phyloP scores from a whole-genome alignment of 2,888 invertebrate genomes.

The Tetanocera ferruginea region DNA sequence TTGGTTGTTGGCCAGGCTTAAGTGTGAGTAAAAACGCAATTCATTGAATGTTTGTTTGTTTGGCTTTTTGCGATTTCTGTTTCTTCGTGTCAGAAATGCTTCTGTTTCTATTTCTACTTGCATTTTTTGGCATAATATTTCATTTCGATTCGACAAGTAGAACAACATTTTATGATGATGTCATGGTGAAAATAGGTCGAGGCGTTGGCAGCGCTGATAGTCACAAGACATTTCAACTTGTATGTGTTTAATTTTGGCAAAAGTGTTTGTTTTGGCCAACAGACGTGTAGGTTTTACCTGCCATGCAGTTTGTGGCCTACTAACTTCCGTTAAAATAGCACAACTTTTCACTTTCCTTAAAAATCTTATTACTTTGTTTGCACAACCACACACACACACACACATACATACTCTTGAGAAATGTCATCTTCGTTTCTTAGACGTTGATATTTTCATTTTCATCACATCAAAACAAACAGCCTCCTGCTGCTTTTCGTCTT shows the following conservation, averaged over 20 bases:
- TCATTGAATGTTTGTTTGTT: conserved; percentile 24
- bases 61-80: background rate
- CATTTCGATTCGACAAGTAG: background rate
- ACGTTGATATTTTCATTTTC: conserved; percentile 11
- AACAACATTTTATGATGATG: conserved; percentile 17
- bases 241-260: conserved; percentile 6
- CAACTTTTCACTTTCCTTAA: conserved; percentile 16
- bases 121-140: background rate
- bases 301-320: background rate
- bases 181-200: background rate
- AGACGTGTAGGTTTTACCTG: conserved; percentile 22
- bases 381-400: background rate
- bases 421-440: background rate
- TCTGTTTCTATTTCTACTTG: background rate
- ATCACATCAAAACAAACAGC: conserved; percentile 13
- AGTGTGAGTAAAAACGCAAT: conserved; percentile 20
- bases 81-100: background rate
- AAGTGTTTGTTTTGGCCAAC: background rate
- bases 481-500: background rate
- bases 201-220: no score
- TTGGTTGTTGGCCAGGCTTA: background rate
- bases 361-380: conserved; percentile 25
- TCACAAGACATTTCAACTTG: background rate
- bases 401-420: background rate
- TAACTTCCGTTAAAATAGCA: background rate